Base-by-base conservation (phyloP, 2,888 invertebrate genomes). In the Dromius quadrimaculatus region DNA sequence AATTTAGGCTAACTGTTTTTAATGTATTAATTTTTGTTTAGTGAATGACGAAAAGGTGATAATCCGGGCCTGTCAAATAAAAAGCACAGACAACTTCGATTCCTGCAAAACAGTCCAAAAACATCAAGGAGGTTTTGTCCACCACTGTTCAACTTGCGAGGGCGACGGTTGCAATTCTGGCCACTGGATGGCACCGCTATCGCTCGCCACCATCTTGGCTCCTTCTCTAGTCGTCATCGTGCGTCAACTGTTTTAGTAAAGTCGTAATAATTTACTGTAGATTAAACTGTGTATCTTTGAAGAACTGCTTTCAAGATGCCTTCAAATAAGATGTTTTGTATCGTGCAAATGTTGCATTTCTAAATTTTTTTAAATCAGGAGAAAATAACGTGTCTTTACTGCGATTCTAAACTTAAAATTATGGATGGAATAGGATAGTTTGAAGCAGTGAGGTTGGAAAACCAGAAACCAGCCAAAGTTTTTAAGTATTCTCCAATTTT, bases 151-250 rank as follows among this genome's bases (percentile, higher is more conserved):
- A 2, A 74, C 84, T 41, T 88, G 88, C 76, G 82, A 84, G 76
- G 83, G 81, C 71, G 87, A 88, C 71, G 82, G 79, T 65, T 88
- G 88, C 80, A 88, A 88, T 74, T 73, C 76, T 4, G 75, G 75
- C 9, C 70, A 70, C 82, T 81, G 20, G 84, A 84, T 64, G 81
- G 80, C 6, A 77, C 83, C n/a, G 73, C 81, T 19, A 74, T 79
- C 4, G 78, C 81, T 69, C 84, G 84, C 2, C 72, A 83, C 63
- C 83, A 84, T 8, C 77, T 85, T 3, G 82, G 83, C 6, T 73
- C 80, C 34, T 50, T 83, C 32, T 19, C 2, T 68, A 20, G 32
- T 17, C 11, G 32, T 32, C 34, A n/a, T 47, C 9, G 13, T 28
- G n/a, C 19, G 47, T n/a, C 15, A n/a, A 6, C 2, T 28, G 13